These are phyloP conservation scores for Catajapyx aquilonaris DNA, from an alignment of 1,140 invertebrate genomes.

Conservation along the genomic window DNA sequence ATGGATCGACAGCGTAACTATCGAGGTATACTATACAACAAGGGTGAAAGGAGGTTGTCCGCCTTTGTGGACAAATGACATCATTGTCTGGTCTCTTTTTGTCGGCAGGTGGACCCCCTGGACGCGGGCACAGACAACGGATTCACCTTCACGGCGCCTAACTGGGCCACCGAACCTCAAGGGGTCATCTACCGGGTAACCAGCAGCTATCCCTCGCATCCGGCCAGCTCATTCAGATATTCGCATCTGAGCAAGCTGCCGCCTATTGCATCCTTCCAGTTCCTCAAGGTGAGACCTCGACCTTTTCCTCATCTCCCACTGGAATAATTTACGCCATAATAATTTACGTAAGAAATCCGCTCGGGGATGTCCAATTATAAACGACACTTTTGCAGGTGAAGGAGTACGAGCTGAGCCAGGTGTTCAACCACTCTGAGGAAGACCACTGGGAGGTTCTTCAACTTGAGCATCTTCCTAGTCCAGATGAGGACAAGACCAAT, in stretches of 20 bases:
- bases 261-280: slow-evolving; percentile 73
- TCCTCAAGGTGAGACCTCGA: too few relatives aligned
- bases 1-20: slow-evolving; percentile 78
- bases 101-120: slow-evolving; percentile 59
- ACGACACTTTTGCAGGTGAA: slow-evolving; percentile 34
- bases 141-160: slow-evolving; percentile 86
- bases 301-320: too few relatives aligned
- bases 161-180: slow-evolving; percentile 76
- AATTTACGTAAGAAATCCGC: too few relatives aligned
- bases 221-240: slow-evolving; percentile 87
- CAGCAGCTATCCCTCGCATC: slow-evolving; percentile 71
- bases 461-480: too few relatives aligned
- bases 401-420: slow-evolving; percentile 66
- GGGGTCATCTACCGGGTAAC: slow-evolving; percentile 79
- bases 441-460: too few relatives aligned
- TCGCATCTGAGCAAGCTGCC: slow-evolving; percentile 63
- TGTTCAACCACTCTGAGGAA: slow-evolving; percentile 56
- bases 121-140: slow-evolving; percentile 96
- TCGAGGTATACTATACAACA: too few relatives aligned
- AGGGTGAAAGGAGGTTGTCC: too few relatives aligned
- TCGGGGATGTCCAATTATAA: neutral
- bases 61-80: neutral
- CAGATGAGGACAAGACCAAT: too few relatives aligned
- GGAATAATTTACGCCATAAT: too few relatives aligned
- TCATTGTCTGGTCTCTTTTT: slow-evolving; percentile 1